Base-by-base conservation (phyloP, 2,797 vertebrate genomes). In the Melanogrammus aeglefinus region DNA sequence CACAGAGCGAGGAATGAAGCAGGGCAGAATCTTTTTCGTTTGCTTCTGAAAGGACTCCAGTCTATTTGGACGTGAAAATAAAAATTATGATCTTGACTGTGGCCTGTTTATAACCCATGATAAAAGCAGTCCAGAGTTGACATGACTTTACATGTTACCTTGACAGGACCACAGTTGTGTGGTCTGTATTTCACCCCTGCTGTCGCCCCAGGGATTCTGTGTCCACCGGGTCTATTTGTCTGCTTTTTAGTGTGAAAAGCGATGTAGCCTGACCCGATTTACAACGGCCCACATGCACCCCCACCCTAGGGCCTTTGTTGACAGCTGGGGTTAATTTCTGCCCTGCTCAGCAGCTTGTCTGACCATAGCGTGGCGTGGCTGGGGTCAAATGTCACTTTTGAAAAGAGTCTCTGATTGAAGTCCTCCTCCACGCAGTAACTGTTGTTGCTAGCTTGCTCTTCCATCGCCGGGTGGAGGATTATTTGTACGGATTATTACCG, bases 261-360 rank as follows among this genome's bases (percentile, higher is more conserved):
- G 1, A 21, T 10, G 8, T 38, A 73, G 36, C 72, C 33, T n/a
- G 33, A 35, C 36, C 35, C 35, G 33, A 24, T 21, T 36, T 76
- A 44, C 72, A 57, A 75, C 78, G n/a, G 33, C 24, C 63, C 24
- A 66, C 47, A 57, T 21, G 72, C 70, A 12, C 24, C 18, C 14
- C 41, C 3, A n/a, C 14, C 41, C 3, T 14, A 0, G 31, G 39
- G 44, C 78, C 78, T 73, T 88, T 89, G 83, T 88, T 76, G 57
- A 24, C 76, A 81, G 24, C 57, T 24, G 14, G 27, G 57, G 80
- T 36, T 84, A 74, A 85, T 88, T 89, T 90, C 24, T 91, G 83
- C 77, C 57, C 72, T 80, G 80, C 73, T 82, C 88, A 88, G 85
- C 84, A 85, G 81, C 87, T 81, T 78, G 77, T 83, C 80, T 84